Evolutionary conservation across 2,797 vertebrate species (phyloP).

Genomic region (Pristis pectinata): DNA sequence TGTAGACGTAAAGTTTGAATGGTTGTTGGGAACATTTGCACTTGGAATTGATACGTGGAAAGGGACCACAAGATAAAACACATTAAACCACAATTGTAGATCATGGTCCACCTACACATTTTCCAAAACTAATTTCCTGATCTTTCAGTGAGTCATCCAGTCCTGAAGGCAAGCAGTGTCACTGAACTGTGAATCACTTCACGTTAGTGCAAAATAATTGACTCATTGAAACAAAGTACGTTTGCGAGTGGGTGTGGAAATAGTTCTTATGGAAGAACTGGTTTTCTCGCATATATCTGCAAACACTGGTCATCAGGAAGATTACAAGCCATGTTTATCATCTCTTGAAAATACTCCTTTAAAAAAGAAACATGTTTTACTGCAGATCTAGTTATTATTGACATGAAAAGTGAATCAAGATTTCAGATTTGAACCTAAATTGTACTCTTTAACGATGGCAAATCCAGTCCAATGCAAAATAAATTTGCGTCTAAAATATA

Average conservation of each 20-base stretch:
- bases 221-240: neutral
- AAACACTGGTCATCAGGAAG: neutral
- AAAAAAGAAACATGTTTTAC: neutral
- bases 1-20: neutral
- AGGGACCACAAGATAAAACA: constrained; percentile 21
- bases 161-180: constrained; percentile 17
- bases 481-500: neutral
- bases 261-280: neutral
- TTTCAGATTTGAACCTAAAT: neutral
- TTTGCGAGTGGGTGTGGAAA: neutral
- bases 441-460: neutral
- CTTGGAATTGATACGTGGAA: neutral
- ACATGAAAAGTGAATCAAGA: neutral
- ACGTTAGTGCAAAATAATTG: constrained; percentile 4
- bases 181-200: constrained; percentile 30
- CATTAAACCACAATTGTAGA: neutral
- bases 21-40: neutral
- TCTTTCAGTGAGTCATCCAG: constrained; percentile 3
- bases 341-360: neutral
- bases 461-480: neutral
- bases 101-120: constrained; percentile 35
- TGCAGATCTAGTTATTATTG: neutral
- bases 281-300: neutral
- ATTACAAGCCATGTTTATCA: neutral
- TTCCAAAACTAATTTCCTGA: constrained; percentile 28